Evolutionary conservation across 2,797 vertebrate genomes (phyloP), one percentile per base, ranked within the genome.

Genomic region (Rachycentron canadum): DNA sequence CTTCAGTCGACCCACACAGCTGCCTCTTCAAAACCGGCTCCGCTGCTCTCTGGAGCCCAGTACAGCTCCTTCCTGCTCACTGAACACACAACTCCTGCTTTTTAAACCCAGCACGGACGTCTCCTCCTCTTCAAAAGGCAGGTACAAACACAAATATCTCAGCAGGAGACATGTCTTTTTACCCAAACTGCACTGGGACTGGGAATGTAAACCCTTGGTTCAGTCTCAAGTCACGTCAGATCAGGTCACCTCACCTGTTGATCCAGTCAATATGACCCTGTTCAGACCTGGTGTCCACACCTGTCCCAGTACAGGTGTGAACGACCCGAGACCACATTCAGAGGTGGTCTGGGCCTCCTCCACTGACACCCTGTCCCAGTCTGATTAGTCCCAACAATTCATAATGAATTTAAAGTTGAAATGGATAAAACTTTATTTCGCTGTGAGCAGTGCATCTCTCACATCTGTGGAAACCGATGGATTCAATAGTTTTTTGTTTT

Each of bases 161-260:
- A 73, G 69, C 50, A 13, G 70, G 66, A 69, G 41, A 23, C 13
- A 23, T 1, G 4, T 78, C 43, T n/a, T 72, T 75, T 69, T 65
- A 58, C 25, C 67, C 58, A 21, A 36, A 38, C 52, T 4, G 3
- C 52, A 57, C 79, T n/a, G 47, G 60, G 73, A 78, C 79, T 50
- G 78, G 52, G 90, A 92, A 91, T 88, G 88, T 88, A 88, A 84
- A 72, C 64, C 69, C 73, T 58, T 55, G 38, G 16, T 69, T 78
- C 68, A 45, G 67, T 76, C 71, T 70, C 72, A 3, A 63, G 69
- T 67, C 26, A n/a, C 17, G 53, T 78, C 62, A 69, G 38, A 43
- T 80, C 66, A 68, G 38, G 34, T 80, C 74, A 23, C 21, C 36
- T 71, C 79, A 67, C 52, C 32, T 62, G 52, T 30, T 73, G 50